Percentiles rank a stretch among this genome's conserved stretches.
These are phyloP conservation scores for Pseudomyrmex sp. DNA, from an alignment of 1,140 invertebrate species.

Conservation along the genomic window DNA sequence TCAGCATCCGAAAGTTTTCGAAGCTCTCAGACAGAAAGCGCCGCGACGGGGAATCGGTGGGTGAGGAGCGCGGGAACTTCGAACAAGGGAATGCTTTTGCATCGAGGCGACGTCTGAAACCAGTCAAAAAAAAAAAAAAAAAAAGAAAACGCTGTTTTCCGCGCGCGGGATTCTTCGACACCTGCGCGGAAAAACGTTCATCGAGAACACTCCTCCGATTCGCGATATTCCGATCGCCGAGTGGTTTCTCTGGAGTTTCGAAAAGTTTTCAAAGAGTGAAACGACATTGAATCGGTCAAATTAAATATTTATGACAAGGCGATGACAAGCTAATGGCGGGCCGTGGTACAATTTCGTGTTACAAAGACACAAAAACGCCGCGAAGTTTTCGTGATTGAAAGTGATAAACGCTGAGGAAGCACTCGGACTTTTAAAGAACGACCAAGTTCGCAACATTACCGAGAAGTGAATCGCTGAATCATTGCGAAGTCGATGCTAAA, in stretches of 20 bases:
- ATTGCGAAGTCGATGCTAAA: background rate
- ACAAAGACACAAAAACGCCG: background rate
- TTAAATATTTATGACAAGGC: constrained; percentile 44
- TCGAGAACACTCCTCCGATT: constrained; percentile 8
- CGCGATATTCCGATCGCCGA: constrained; percentile 23
- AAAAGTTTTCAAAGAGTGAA: background rate
- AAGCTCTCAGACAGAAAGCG: constrained; percentile 75
- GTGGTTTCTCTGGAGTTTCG: constrained; percentile 35
- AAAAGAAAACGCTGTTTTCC: constrained; percentile 14
- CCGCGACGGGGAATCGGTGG: constrained; percentile 46
- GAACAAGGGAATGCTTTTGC: constrained; percentile 80
- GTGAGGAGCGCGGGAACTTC: constrained; percentile 65
- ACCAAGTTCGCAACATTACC: constrained; percentile 5
- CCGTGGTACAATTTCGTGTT: constrained; percentile 13
- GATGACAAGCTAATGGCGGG: constrained; percentile 25
- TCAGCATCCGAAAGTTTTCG: constrained; percentile 69
- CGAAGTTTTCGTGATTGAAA: constrained; percentile 33
- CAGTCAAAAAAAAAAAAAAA: constrained; percentile 60
- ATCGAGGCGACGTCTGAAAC: constrained; percentile 69
- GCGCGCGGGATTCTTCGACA: background rate
- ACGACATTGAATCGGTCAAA: background rate
- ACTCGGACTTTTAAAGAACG: constrained; percentile 13
- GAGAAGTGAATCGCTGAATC: background rate
- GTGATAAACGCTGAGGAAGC: constrained; percentile 12
- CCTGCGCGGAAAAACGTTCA: background rate